Base-by-base conservation (phyloP, 2,797 vertebrate species). In the Falco concolor region DNA sequence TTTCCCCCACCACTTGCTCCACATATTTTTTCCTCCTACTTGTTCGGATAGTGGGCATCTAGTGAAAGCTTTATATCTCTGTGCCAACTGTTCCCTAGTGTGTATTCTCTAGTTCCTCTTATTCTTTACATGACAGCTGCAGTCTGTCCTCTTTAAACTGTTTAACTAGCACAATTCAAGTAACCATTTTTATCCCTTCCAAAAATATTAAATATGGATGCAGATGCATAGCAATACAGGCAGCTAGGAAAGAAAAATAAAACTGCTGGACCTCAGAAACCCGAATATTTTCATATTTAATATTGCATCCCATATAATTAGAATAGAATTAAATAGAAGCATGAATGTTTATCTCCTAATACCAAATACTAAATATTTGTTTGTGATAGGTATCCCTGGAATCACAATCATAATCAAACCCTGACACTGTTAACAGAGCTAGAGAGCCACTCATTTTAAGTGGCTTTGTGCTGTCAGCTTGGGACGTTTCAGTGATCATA, bases 391-490 rank as follows among this genome's bases (percentile, higher is more conserved):
- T 86, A 38, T 91, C 75, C 83, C 83, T 70, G 40, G 38, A 65
- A 86, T 76, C 20, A 88, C 21, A 82, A 83, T 87, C 54, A 60
- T 75, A 96, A 88, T 86, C 38, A 84, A 92, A 96, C 84, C 72
- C 67, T 93, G 89, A 56, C 42, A 36, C 32, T 84, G 74, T 69
- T 84, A 61, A 32, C 44, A 63, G 8, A 95, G 45, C 56, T 93
- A 53, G 5, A 82, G 4, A 84, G 65, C 69, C 84, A 89, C 32
- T 95, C n/a, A 61, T 77, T 89, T 59, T 81, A 94, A 94, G 82
- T 61, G 72, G n/a, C 45, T 93, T 59, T 84, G 30, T 87, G 40
- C 40, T 87, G 83, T 84, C 68, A 95, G 14, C 59, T 44, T 54
- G 19, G 38, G n/a, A 75, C 27, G 61, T 73, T 78, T 94, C 53